phyloP scores from a whole-genome alignment of 2,888 invertebrate genomes.

The Zhuqinia jingwanae region DNA sequence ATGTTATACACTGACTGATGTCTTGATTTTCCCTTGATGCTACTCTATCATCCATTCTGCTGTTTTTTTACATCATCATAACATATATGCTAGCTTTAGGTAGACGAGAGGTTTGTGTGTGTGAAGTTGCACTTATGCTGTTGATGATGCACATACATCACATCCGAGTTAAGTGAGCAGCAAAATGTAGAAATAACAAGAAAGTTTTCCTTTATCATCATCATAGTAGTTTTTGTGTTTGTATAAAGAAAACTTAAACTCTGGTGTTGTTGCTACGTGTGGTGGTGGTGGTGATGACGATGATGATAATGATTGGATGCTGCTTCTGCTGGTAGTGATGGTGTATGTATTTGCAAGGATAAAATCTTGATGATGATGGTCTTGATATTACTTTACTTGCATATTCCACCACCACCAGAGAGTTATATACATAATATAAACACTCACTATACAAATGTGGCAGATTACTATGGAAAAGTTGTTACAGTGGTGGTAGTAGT shows the following conservation, averaged over 20 bases:
- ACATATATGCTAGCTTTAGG: background rate
- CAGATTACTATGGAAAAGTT: too few species aligned
- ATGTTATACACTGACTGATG: slow-evolving; percentile 51
- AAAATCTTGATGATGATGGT: background rate
- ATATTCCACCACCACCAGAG: background rate
- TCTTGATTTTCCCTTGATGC: slow-evolving; percentile 45
- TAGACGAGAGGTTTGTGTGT: background rate
- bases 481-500: too few species aligned
- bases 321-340: too few species aligned
- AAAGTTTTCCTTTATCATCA: background rate
- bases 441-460: too few species aligned
- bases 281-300: too few species aligned
- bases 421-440: too few species aligned
- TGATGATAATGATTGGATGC: too few species aligned
- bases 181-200: background rate
- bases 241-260: too few species aligned
- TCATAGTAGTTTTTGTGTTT: background rate
- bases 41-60: background rate
- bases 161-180: background rate
- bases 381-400: background rate
- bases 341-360: too few species aligned
- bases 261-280: too few species aligned
- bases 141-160: slow-evolving; percentile 17
- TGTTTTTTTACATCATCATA: background rate
- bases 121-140: slow-evolving; percentile 23